phyloP scores from a whole-genome alignment of 2,113 vertebrate genomes.

The Platichthys stellatus region DNA sequence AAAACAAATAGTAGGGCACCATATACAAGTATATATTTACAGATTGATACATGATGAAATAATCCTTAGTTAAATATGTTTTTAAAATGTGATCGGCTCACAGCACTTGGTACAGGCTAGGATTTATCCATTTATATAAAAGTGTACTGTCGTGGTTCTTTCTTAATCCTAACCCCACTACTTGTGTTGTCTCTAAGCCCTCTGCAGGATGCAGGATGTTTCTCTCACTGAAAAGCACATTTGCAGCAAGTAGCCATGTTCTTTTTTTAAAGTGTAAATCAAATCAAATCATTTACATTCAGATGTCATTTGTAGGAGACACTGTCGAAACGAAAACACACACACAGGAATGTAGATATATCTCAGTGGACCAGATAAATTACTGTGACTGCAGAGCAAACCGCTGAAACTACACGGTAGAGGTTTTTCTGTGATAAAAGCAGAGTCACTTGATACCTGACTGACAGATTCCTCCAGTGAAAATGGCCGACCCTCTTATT shows the following conservation, averaged over 20 bases:
- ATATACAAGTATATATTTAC: too few species aligned
- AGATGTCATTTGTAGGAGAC: constrained; percentile 28
- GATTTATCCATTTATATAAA: too few species aligned
- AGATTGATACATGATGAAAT: too few species aligned
- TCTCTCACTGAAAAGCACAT: constrained; percentile 1
- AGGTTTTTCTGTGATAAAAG: constrained; percentile 50
- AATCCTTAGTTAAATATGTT: too few species aligned
- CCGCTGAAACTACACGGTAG: constrained; percentile 21
- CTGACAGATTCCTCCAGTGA: constrained; percentile 59
- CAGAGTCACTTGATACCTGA: constrained; percentile 50
- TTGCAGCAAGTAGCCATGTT: neutral
- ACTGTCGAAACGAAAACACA: constrained; percentile 24
- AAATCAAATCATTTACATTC: constrained; percentile 17
- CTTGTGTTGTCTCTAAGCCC: neutral
- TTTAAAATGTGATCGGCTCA: too few species aligned
- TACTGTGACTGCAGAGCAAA: constrained; percentile 42
- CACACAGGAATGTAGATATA: constrained; percentile 16
- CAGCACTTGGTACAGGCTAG: too few species aligned
- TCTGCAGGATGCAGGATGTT: neutral
- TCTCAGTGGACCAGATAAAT: constrained; percentile 35
- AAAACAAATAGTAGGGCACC: too few species aligned
- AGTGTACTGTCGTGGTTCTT: too few species aligned
- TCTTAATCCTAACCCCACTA: neutral
- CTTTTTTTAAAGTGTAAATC: constrained; percentile 6
- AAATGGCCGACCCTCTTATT: constrained; percentile 61